Evolutionary conservation across 2,888 invertebrate genomes (phyloP), one percentile per base, ranked within the genome.

Genomic region (Cataglyphis albicans): DNA sequence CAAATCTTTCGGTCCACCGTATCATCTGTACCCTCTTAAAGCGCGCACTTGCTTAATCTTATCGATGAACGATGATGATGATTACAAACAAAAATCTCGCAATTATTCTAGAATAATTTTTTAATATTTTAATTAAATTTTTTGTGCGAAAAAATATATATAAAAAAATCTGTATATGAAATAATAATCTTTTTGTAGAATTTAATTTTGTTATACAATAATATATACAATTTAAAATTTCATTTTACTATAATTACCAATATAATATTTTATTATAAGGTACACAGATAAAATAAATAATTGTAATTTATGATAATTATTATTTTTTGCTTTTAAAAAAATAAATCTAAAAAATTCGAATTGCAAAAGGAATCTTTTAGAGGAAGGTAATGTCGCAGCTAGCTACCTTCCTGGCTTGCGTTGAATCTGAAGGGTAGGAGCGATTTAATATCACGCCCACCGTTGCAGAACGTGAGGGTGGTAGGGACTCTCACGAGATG

Each of bases 401-500:
- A 67, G 83, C 29, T 90, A 91, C 90, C 86, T 48, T 81, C 90
- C 89, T 91, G 89, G 70, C 55, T 70, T 72, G 85, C 70, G 82
- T 81, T 85, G 85, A 70, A 82, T 72, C 88, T 86, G 87, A 90
- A 92, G 92, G 90, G 90, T 89, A 91, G 92, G 89, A 90, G 90
- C 93, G 91, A 94, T 94, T 94, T 93, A 93, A 93, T 93, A 94
- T 94, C 94, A 93, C 94, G 94, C 94, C 94, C 94, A 93, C 93
- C 87, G 91, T 70, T 85, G 70, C 63, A 59, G 41, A 32, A 70
- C 82, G 59, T 72, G 61, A 85, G 87, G 52, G 41, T 86, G 82
- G 89, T 86, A 74, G 76, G 84, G 70, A n/a, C 10, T 75, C 63
- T 83, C 55, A 63, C 73, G 68, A 65, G 74, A 61, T 78, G 41